Percentiles rank a stretch among this genome's conserved stretches.
Evolutionary conservation across 2,113 vertebrate species (phyloP).

Genomic region (Proterorhinus semilunaris): DNA sequence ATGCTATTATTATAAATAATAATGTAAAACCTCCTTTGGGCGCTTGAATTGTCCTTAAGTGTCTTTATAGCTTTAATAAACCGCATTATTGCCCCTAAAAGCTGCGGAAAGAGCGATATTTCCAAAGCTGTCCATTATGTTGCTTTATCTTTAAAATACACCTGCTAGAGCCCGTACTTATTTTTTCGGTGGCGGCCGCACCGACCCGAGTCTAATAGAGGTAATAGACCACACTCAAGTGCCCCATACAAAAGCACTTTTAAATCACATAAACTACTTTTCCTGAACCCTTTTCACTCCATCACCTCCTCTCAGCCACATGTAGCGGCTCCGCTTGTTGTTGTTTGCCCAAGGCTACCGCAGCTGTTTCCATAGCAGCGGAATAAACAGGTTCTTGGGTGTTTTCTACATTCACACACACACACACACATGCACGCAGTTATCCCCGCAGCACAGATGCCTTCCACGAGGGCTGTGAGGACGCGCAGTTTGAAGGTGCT

Average conservation of each 20-base stretch:
- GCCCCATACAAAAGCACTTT: conserved; percentile 20
- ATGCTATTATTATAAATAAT: neutral
- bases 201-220: conserved; percentile 4
- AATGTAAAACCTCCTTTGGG: neutral
- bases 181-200: neutral
- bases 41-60: neutral
- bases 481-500: conserved; percentile 58
- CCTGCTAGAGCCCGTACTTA: neutral
- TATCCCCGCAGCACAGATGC: conserved; percentile 46
- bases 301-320: conserved; percentile 8
- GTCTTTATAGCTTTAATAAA: neutral
- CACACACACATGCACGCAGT: conserved; percentile 31
- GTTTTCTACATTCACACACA: conserved; percentile 26
- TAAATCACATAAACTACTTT: conserved; percentile 32
- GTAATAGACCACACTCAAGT: conserved; percentile 7
- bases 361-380: conserved; percentile 61
- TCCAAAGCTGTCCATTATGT: neutral
- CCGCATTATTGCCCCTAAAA: neutral
- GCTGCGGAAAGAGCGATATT: neutral
- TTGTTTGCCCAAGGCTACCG: conserved; percentile 65
- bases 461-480: conserved; percentile 19
- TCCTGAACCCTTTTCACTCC: conserved; percentile 20
- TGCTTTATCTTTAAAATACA: conserved; percentile 2
- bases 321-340: conserved; percentile 32
- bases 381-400: conserved; percentile 57